Conservation (phyloP, 1,140 invertebrate species). For the Trialeurodes vaporariorum region DNA sequence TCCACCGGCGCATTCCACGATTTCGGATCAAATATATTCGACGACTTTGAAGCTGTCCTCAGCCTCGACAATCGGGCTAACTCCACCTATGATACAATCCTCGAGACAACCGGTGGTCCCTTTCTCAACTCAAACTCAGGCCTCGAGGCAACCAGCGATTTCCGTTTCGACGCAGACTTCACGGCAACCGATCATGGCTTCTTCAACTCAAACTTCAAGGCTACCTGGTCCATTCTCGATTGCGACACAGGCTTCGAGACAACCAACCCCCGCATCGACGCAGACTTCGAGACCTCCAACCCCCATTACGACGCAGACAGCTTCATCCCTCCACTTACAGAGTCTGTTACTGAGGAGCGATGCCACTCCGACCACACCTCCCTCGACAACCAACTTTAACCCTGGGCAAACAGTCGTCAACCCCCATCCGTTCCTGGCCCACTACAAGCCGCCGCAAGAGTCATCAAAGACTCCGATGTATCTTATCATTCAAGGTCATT, state of each 20-base stretch:
- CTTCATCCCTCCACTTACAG: neutral
- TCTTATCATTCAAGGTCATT: conserved; percentile 67
- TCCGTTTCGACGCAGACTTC: neutral
- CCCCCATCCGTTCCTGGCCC: conserved; percentile 43
- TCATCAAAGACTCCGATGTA: conserved; percentile 52
- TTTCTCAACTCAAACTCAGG: neutral
- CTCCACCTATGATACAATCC: too few relatives aligned
- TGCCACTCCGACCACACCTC: neutral
- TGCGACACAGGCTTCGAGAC: neutral
- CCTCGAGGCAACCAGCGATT: neutral
- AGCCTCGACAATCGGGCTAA: too few relatives aligned
- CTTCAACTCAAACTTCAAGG: neutral
- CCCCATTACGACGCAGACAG: neutral
- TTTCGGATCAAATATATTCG: too few relatives aligned
- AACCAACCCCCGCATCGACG: neutral
- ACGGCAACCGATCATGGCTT: neutral
- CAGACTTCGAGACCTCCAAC: neutral
- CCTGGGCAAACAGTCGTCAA: conserved; percentile 22
- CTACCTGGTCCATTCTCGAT: neutral
- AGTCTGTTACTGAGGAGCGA: neutral
- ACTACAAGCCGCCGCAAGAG: conserved; percentile 51
- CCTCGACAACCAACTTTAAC: neutral
- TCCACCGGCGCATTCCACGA: too few relatives aligned
- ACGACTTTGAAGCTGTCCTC: too few relatives aligned
- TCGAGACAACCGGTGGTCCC: too few relatives aligned